Conservation (phyloP, 2,888 invertebrate species). For the Griposia aprilina region DNA sequence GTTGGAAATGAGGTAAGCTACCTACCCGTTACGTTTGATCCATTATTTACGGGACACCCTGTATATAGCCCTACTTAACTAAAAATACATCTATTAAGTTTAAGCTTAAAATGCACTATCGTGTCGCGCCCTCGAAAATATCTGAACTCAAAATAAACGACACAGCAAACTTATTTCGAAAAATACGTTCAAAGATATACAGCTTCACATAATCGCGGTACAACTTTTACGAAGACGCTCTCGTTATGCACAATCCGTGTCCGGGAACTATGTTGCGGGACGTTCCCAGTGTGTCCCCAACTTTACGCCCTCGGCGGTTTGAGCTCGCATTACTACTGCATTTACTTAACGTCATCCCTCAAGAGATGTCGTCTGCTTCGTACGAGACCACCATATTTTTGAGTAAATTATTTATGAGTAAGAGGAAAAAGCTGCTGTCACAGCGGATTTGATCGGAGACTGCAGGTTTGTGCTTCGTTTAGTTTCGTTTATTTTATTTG, state of each 20-base stretch:
- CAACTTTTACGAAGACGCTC: constrained; percentile 54
- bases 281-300: constrained; percentile 52
- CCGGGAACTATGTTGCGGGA: constrained; percentile 41
- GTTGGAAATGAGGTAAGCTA: no score
- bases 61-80: not conserved
- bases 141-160: not conserved
- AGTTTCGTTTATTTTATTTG: constrained; percentile 1
- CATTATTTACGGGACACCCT: no score
- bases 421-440: constrained; percentile 7
- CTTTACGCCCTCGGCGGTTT: constrained; percentile 55
- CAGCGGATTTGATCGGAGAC: not conserved
- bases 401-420: constrained; percentile 51
- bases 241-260: constrained; percentile 61
- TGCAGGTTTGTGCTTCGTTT: not conserved
- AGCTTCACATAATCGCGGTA: constrained; percentile 32
- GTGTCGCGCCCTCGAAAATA: not conserved
- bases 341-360: constrained; percentile 58
- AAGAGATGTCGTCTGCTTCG: constrained; percentile 48
- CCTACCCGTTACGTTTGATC: no score
- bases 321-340: constrained; percentile 59
- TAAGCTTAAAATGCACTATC: not conserved
- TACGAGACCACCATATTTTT: constrained; percentile 50
- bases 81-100: not conserved
- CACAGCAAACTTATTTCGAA: constrained; percentile 5
- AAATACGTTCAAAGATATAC: constrained; percentile 28